Percentiles rank a stretch among this genome's conserved stretches.
phyloP scores from a whole-genome alignment of 2,888 invertebrate genomes.

The Acleris sparsana region DNA sequence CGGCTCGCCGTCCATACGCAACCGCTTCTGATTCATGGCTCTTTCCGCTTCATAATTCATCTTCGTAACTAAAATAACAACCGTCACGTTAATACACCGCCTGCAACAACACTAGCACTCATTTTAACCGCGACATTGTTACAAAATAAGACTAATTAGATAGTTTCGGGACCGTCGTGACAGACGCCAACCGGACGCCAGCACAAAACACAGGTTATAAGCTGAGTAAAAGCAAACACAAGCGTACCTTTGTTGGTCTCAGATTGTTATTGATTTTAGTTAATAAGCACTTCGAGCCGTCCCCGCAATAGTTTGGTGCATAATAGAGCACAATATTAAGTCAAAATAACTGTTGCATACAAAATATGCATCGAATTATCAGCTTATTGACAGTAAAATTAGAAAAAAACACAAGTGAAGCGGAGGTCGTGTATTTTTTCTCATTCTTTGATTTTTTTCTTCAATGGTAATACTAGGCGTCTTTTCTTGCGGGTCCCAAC shows the following conservation, averaged over 20 bases:
- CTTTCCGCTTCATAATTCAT: constrained; percentile 82
- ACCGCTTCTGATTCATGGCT: constrained; percentile 81
- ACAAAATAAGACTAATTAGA: constrained; percentile 58
- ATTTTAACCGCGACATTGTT: constrained; percentile 52
- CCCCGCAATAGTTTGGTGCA: constrained; percentile 72
- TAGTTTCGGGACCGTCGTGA: constrained; percentile 71
- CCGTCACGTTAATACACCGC: constrained; percentile 52
- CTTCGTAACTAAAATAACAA: constrained; percentile 79
- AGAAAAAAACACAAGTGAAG: constrained; percentile 83
- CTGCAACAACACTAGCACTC: constrained; percentile 50
- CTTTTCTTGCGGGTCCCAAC: constrained; percentile 31
- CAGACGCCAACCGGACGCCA: constrained; percentile 84
- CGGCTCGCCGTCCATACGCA: constrained; percentile 81
- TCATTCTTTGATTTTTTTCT: constrained; percentile 60
- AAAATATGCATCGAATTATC: constrained; percentile 81
- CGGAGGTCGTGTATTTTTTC: constrained; percentile 75
- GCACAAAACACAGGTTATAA: constrained; percentile 82
- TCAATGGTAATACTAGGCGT: constrained; percentile 36
- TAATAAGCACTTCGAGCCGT: constrained; percentile 75
- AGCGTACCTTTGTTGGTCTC: constrained; percentile 84
- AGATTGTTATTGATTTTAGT: constrained; percentile 84
- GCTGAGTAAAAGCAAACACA: constrained; percentile 78
- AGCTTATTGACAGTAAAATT: constrained; percentile 81
- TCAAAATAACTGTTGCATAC: constrained; percentile 80
- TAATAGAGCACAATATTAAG: constrained; percentile 74